Evolutionary conservation across 2,888 invertebrate genomes (phyloP), one percentile per base, ranked within the genome.

Genomic region (Athalia cordata): DNA sequence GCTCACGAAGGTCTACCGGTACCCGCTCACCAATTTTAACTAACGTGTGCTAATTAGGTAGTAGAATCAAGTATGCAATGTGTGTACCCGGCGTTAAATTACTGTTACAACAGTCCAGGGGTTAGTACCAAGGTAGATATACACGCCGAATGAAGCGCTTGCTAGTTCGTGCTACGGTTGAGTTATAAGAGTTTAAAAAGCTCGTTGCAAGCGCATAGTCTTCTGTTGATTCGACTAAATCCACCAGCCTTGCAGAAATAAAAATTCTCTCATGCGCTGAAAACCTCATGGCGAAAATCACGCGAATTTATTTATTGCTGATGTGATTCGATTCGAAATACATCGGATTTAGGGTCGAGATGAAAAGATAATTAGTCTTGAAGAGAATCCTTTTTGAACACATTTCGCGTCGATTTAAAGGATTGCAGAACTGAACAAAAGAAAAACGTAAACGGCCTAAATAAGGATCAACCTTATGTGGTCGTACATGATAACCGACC

Each of bases 51-150:
- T 86, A 88, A 88, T 88, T 87, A 87, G 87, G 85, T 85, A 29
- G 29, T 29, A 85, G 84, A 86, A 88, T 87, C 87, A 85, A 86
- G 86, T 86, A 85, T 85, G 84, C 84, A 83, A 79, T 81, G 79
- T 81, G 81, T 83, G 81, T 81, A 80, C 80, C 74, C 81, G 82
- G 82, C 85, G 80, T 81, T 81, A 85, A 84, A 87, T 85, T 86
- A 85, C 82, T 81, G 81, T 80, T 84, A 15, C 45, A 3, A 72
- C 7, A 57, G 52, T 59, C 72, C 72, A 9, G 57, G 70, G 70
- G 72, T 57, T 72, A 7, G 57, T 72, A 13, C 59, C 47, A 72
- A 72, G 29, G 72, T 59, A 47, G 47, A 47, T 29, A 29, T 29
- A 29, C 29, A 59, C 15, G 52, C 7, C 59, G 45, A 72, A 72